Conservation (phyloP, 2,888 invertebrate species). For the Leucophora obtusa region DNA sequence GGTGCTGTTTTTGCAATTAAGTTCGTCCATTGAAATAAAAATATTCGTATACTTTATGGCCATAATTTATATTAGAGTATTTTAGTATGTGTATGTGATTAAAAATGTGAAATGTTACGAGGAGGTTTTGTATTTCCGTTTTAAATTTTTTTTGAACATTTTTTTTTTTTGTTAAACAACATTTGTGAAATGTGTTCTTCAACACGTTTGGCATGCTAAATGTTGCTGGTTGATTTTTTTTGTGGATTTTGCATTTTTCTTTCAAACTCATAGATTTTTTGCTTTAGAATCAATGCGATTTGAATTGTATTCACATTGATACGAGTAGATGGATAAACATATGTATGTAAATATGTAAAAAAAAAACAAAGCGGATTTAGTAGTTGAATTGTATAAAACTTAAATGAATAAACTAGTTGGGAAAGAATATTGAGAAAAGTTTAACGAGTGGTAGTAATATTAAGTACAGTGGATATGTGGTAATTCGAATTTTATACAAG, state of each 20-base stretch:
- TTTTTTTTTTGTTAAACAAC: slow-evolving; percentile 36
- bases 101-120: slow-evolving; percentile 31
- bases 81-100: slow-evolving; percentile 3
- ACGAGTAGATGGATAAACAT: background rate
- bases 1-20: too few species aligned
- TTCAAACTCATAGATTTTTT: slow-evolving; percentile 47
- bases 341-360: slow-evolving; percentile 4
- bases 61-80: background rate
- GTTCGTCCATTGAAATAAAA: too few species aligned
- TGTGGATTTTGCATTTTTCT: slow-evolving; percentile 39
- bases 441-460: slow-evolving; percentile 22
- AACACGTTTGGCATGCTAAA: slow-evolving; percentile 59
- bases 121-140: slow-evolving; percentile 42
- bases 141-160: slow-evolving; percentile 27
- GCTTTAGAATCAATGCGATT: slow-evolving; percentile 54
- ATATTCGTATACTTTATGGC: background rate
- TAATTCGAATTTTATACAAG: background rate
- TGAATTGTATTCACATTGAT: slow-evolving; percentile 39
- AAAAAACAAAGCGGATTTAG: slow-evolving; percentile 46
- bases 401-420: slow-evolving; percentile 53
- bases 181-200: slow-evolving; percentile 58
- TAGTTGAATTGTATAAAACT: slow-evolving; percentile 57
- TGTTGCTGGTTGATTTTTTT: slow-evolving; percentile 18
- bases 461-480: slow-evolving; percentile 18
- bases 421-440: slow-evolving; percentile 43